Evolutionary conservation across 1,140 invertebrate genomes (phyloP).

Genomic region (Popillia japonica): DNA sequence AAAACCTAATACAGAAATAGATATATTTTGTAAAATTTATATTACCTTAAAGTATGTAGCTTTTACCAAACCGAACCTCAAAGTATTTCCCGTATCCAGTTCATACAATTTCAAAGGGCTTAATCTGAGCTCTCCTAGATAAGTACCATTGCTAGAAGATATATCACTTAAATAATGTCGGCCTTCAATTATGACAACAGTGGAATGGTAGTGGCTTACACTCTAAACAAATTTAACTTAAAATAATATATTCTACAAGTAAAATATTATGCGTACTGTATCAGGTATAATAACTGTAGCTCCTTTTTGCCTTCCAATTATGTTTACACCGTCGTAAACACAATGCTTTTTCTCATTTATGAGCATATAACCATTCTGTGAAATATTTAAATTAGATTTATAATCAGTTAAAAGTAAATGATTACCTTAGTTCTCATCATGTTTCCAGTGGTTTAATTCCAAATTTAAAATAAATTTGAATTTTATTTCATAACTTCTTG

Average conservation of each 20-base stretch:
- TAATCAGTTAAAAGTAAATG: background rate
- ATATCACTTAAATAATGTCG: conserved; percentile 54
- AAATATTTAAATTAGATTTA: background rate
- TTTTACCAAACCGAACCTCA: conserved; percentile 47
- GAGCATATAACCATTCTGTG: conserved; percentile 46
- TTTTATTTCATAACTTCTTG: too few relatives aligned
- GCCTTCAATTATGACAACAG: conserved; percentile 49
- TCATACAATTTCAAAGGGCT: conserved; percentile 50
- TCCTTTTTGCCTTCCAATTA: conserved; percentile 51
- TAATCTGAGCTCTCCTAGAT: conserved; percentile 47
- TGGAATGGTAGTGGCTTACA: conserved; percentile 55
- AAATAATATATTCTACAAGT: background rate
- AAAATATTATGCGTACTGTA: conserved; percentile 44
- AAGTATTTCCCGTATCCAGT: conserved; percentile 45
- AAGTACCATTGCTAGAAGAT: conserved; percentile 55
- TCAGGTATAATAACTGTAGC: conserved; percentile 54
- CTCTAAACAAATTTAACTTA: conserved; percentile 47
- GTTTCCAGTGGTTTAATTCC: background rate
- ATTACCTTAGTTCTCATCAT: background rate
- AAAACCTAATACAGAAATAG: background rate
- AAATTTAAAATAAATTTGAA: background rate
- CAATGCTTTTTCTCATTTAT: conserved; percentile 49
- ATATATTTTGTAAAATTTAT: background rate
- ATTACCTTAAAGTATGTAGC: background rate
- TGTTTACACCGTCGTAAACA: conserved; percentile 53